phyloP scores from a whole-genome alignment of 2,113 vertebrate genomes.

The Sprattus sprattus region DNA sequence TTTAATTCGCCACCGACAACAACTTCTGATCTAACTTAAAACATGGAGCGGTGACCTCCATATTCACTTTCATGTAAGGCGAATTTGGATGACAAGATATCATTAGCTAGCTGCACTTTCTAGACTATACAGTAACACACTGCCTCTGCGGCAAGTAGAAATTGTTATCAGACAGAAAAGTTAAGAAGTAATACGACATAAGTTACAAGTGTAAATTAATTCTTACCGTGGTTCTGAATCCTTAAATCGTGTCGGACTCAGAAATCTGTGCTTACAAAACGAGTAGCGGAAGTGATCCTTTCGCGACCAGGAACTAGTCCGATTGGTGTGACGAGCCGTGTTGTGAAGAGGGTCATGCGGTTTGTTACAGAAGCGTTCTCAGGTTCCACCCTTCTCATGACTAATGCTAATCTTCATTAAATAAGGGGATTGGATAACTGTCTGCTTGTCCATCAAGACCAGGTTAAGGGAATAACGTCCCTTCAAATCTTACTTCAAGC shows the following conservation, averaged over 20 bases:
- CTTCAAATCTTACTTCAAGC: neutral
- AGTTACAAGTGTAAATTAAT: neutral
- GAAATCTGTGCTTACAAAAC: neutral
- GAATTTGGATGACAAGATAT: neutral
- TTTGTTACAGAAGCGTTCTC: neutral
- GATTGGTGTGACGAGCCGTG: neutral
- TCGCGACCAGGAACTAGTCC: neutral
- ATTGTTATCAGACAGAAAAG: neutral
- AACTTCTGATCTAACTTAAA: neutral
- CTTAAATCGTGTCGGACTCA: neutral
- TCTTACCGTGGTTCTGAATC: neutral
- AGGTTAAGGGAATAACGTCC: neutral
- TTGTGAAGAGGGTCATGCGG: neutral
- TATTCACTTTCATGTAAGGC: neutral
- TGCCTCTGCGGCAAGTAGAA: neutral
- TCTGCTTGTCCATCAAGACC: neutral
- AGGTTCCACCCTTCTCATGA: neutral
- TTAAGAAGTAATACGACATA: neutral
- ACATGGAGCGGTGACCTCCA: neutral
- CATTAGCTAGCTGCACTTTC: neutral
- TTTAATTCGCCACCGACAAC: neutral
- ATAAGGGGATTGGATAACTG: conserved; percentile 4
- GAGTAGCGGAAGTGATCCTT: neutral
- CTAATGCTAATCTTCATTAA: neutral
- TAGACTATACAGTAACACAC: neutral